Base-by-base conservation (phyloP, 2,888 invertebrate genomes). In the Ichneumoninae sp. region DNA sequence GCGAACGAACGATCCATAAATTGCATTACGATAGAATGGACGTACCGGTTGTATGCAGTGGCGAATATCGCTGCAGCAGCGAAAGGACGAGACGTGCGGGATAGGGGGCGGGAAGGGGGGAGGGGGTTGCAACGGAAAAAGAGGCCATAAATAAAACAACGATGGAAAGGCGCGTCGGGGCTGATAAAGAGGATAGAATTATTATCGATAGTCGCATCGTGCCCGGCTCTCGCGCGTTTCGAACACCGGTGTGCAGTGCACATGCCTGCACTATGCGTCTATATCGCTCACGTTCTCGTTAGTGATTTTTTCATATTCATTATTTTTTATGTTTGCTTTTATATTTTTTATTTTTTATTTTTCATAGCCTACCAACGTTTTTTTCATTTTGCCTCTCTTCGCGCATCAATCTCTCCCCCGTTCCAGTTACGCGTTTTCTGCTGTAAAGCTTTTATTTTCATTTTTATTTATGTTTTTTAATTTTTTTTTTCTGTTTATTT, bases 1-100 rank as follows among this genome's bases (percentile, higher is more conserved):
- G 75, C 74, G 72, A 81, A 81, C 81, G 74, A 84, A 84, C 78
- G 71, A 76, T 75, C 71, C 82, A 80, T 84, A 82, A 82, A 84
- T 82, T 79, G 50, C 75, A 84, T 84, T 82, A 84, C 75, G 70
- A 70, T 66, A 81, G 57, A 84, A 84, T 79, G 79, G 81, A 74
- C 54, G 70, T 68, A 47, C 44, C 50, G 44, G 54, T 44, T 54
- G 52, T 65, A 52, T 70, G 66, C 80, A 66, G 72, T 62, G 65
- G 66, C 72, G 47, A 70, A 70, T 69, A 47, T 62, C 68, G 26
- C 40, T 71, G 33, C 22, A 50, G 65, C 36, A 36, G 30, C 62
- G 22, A 62, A 75, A 50, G 62, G 62, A 44, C 74, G 74, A 62
- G 72, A 52, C 16, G 13, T 8, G 54, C 40, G 36, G 22, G 10